phyloP scores from a whole-genome alignment of 2,888 invertebrate species.

The Eilema depressum region DNA sequence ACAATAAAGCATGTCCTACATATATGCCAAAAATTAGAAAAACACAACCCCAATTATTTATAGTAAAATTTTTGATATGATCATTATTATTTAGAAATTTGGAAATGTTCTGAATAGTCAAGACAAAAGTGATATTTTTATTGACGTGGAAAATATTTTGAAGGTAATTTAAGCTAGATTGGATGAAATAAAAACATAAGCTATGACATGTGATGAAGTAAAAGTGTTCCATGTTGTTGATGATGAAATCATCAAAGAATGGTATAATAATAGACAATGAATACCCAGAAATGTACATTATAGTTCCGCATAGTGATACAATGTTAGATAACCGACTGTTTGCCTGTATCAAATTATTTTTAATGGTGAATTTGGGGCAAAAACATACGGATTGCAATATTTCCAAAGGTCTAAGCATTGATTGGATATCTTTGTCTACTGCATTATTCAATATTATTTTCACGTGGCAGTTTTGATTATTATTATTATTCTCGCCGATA shows the following conservation, averaged over 20 bases:
- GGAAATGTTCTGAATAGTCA: conserved; percentile 36
- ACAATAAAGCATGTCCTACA: neutral
- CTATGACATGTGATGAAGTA: neutral
- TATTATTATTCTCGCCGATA: too few relatives aligned
- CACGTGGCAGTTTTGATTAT: neutral
- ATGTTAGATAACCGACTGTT: conserved; percentile 14
- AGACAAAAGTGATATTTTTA: conserved; percentile 23
- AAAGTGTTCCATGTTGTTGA: neutral
- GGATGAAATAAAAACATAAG: neutral
- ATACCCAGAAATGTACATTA: neutral
- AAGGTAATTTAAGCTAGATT: conserved; percentile 18
- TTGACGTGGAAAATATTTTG: conserved; percentile 11
- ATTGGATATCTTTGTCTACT: conserved; percentile 38
- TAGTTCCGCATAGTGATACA: conserved; percentile 2
- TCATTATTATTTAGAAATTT: conserved; percentile 16
- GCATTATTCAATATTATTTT: conserved; percentile 16
- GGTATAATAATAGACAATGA: neutral
- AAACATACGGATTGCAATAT: conserved; percentile 25
- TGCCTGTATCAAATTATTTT: conserved; percentile 16
- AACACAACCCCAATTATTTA: conserved; percentile 22
- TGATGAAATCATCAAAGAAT: neutral
- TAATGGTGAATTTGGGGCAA: conserved; percentile 30
- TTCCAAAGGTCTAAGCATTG: conserved; percentile 32
- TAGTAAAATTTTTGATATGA: neutral
- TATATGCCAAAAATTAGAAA: neutral